Evolutionary conservation across 2,113 vertebrate species (phyloP).

Genomic region (Halcyon malimbica): DNA sequence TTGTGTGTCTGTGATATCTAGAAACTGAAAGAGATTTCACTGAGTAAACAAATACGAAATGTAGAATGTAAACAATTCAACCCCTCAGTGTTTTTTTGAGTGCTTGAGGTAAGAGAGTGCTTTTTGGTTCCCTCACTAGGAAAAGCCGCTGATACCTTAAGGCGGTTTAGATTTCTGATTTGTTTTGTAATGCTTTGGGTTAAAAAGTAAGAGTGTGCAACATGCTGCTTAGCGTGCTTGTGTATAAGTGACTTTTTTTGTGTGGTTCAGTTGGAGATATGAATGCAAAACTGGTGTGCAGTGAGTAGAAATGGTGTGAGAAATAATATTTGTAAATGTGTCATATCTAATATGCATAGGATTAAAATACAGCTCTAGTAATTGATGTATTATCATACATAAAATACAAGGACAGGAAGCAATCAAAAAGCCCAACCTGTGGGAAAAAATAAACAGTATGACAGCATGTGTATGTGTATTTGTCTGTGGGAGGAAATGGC

Average conservation of each 20-base stretch:
- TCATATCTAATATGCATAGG: not conserved
- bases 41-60: not conserved
- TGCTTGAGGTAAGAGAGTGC: not conserved
- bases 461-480: not conserved
- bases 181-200: not conserved
- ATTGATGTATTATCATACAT: not conserved
- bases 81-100: not conserved
- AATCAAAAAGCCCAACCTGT: not conserved
- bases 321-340: not conserved
- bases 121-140: not conserved
- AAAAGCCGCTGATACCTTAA: not conserved
- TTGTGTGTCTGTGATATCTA: not conserved
- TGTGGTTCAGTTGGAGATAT: not conserved
- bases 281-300: not conserved
- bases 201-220: not conserved
- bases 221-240: not conserved
- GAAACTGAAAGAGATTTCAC: not conserved
- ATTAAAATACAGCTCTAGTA: not conserved
- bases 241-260: not conserved
- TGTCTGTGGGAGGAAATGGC: not conserved
- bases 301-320: not conserved
- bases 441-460: not conserved
- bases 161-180: not conserved
- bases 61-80: not conserved
- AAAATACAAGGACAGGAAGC: not conserved